Percentiles rank a stretch among this genome's conserved stretches.
Evolutionary conservation across 2,797 vertebrate species (phyloP).

Genomic region (Hoplostethus mediterraneus): DNA sequence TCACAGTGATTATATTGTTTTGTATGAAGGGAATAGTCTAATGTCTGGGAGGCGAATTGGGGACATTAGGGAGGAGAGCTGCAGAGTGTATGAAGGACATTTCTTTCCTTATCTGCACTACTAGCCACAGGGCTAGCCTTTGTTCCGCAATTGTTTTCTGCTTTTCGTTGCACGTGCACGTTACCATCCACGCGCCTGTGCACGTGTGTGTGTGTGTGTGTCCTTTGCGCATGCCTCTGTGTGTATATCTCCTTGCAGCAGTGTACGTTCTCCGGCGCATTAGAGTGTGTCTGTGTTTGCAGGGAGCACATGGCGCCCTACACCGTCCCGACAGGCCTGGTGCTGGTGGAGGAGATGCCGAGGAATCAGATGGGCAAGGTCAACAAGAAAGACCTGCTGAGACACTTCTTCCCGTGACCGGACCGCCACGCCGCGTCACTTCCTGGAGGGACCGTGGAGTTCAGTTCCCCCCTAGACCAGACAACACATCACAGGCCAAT

Average conservation of each 20-base stretch:
- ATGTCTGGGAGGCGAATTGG: conserved; percentile 78
- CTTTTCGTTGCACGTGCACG: conserved; percentile 53
- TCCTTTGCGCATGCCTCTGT: background rate
- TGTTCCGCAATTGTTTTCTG: conserved; percentile 74
- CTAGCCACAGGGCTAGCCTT: conserved; percentile 76
- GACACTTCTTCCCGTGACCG: conserved; percentile 82
- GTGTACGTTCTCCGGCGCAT: conserved; percentile 42
- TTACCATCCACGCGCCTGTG: conserved; percentile 26
- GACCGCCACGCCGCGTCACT: background rate
- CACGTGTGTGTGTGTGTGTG: conserved; percentile 18
- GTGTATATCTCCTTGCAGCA: conserved; percentile 31
- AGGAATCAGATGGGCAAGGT: conserved; percentile 98
- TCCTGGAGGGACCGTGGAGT: background rate
- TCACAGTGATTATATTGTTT: conserved; percentile 82
- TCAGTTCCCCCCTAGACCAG: no score
- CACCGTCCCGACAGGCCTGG: conserved; percentile 88
- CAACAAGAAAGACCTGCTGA: conserved; percentile 94
- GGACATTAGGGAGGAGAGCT: conserved; percentile 71
- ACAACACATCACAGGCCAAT: no score
- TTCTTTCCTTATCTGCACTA: conserved; percentile 74
- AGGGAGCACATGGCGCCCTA: conserved; percentile 91
- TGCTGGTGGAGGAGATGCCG: conserved; percentile 92
- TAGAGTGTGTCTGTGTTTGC: conserved; percentile 62
- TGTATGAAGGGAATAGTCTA: conserved; percentile 75
- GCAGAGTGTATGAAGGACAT: conserved; percentile 77